Conservation (phyloP, 2,888 invertebrate genomes). For the Scaptomyza reducta region DNA sequence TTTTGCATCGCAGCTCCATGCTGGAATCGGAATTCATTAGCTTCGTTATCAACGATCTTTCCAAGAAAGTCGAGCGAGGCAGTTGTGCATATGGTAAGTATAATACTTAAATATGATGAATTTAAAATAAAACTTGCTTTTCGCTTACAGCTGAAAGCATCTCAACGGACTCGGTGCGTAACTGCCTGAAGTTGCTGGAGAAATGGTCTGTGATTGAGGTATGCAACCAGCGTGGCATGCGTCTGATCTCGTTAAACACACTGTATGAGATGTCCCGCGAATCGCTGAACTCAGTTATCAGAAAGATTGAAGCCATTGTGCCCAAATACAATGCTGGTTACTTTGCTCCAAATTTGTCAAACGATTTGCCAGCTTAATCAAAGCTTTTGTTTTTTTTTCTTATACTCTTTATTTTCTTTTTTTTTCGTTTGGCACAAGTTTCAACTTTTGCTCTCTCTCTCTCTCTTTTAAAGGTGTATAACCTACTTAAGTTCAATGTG, state of each 20-base stretch:
- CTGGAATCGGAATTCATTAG: slow-evolving; percentile 89
- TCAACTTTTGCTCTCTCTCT: slow-evolving; percentile 24
- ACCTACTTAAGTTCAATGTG: slow-evolving; percentile 54
- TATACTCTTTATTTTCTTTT: slow-evolving; percentile 10
- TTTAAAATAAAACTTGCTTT: background rate
- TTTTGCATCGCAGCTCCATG: slow-evolving; percentile 84
- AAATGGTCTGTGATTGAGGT: slow-evolving; percentile 92
- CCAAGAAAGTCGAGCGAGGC: slow-evolving; percentile 86
- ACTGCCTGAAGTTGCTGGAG: slow-evolving; percentile 92
- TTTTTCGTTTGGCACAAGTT: slow-evolving; percentile 29
- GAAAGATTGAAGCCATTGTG: slow-evolving; percentile 80
- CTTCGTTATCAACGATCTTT: slow-evolving; percentile 88
- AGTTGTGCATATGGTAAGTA: slow-evolving; percentile 87
- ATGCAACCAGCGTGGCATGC: slow-evolving; percentile 83
- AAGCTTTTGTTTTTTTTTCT: slow-evolving; percentile 15
- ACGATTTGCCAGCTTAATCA: slow-evolving; percentile 32
- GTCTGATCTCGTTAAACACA: slow-evolving; percentile 84
- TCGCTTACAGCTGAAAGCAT: slow-evolving; percentile 91
- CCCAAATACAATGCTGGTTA: slow-evolving; percentile 71
- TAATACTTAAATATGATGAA: background rate
- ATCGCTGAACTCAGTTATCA: slow-evolving; percentile 80
- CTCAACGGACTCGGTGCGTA: slow-evolving; percentile 93
- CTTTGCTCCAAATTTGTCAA: slow-evolving; percentile 38
- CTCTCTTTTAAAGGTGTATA: slow-evolving; percentile 26
- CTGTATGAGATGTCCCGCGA: slow-evolving; percentile 84